phyloP scores from a whole-genome alignment of 30 jellyfish, hydroid and myxozoan genomes.

The Aurelia sp. region DNA sequence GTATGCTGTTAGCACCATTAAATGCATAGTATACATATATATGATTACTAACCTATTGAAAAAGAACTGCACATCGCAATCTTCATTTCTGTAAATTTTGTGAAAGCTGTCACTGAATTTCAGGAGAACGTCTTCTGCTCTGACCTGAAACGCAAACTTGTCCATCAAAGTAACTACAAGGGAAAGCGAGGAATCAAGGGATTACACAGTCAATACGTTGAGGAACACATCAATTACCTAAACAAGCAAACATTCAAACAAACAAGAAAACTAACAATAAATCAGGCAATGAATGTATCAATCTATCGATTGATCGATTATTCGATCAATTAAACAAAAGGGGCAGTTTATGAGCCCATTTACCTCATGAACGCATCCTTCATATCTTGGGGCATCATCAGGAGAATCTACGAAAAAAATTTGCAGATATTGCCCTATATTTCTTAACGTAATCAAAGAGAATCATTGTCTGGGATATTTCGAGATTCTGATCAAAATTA shows the following conservation, averaged over 20 bases:
- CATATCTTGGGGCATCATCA: slow-evolving; percentile 72
- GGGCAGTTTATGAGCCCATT: not conserved
- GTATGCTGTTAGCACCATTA: not conserved
- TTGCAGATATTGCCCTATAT: no score
- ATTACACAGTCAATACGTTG: not conserved
- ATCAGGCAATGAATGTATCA: not conserved
- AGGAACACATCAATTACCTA: not conserved
- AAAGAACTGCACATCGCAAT: slow-evolving; percentile 81
- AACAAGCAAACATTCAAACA: not conserved
- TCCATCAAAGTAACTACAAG: not conserved
- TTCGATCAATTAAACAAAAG: not conserved
- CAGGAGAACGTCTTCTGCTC: slow-evolving; percentile 85
- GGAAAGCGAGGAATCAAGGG: not conserved
- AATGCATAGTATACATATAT: no score
- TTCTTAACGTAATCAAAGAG: no score
- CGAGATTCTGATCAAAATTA: no score
- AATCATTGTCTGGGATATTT: no score
- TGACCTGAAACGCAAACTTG: slow-evolving; percentile 46
- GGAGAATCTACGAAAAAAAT: slow-evolving; percentile 26
- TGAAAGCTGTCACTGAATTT: slow-evolving; percentile 83
- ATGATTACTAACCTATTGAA: slow-evolving; percentile 70
- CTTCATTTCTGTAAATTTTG: slow-evolving; percentile 77
- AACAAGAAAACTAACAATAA: not conserved
- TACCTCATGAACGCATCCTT: slow-evolving; percentile 92
- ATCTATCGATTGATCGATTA: not conserved